Evolutionary conservation across 2,888 invertebrate species (phyloP), one percentile per base, ranked within the genome.

Genomic region (Campopleginae sp.): DNA sequence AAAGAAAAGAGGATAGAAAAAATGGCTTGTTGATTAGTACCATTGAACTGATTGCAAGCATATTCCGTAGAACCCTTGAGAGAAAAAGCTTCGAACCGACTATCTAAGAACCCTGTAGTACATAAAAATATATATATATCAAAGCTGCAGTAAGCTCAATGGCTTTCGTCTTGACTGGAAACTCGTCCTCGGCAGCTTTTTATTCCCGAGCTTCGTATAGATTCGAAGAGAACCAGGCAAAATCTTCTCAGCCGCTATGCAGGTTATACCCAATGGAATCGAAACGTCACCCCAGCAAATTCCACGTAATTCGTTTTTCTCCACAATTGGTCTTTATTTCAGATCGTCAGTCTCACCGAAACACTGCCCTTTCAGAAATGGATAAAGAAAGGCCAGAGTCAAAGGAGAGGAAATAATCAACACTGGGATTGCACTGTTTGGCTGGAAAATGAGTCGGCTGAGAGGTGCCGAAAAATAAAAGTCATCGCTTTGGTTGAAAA

Each of bases 11-110:
- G 61, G 51, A 66, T 76, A 58, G 61, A 87, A 86, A 80, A 86
- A 87, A 88, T 87, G 87, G 63, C 81, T 88, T 85, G 82, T 87
- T 89, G 89, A 89, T 89, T 88, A 88, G 87, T 87, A 84, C 86
- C 84, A 88, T 89, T 88, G 86, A 88, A 86, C 77, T 87, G 85
- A 86, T 87, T 87, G 87, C 81, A 19, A 70, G 70, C 77, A 76
- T 82, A 82, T 82, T 82, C 75, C 78, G 72, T 48, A n/a, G 46
- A 61, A 63, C 31, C 51, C 68, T 51, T 58, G 76, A 68, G 80
- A 80, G 72, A 44, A 78, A 75, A 77, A 51, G 44, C 80, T 66
- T 58, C 78, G 58, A 78, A 58, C 51, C 27, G 48, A 33, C 51
- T n/a, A 48, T 66, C 76, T 58, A 51, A 71, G 63, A 38, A 54